phyloP scores from a whole-genome alignment of 2,888 invertebrate genomes.

The Colletes collaris region DNA sequence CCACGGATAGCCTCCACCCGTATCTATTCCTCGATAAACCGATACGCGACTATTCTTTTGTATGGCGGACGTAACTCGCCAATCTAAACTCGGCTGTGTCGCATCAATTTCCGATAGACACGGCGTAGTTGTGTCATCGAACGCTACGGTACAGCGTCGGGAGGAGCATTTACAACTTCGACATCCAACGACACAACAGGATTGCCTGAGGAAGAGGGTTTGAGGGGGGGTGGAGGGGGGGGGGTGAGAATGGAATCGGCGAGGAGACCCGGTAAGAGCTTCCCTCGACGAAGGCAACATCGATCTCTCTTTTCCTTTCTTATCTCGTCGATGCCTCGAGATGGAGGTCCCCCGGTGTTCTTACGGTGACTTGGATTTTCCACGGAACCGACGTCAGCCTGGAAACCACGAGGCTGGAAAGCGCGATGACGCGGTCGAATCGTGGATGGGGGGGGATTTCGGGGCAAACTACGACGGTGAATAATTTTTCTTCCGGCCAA shows the following conservation, averaged over 20 bases:
- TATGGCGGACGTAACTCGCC: too few relatives aligned
- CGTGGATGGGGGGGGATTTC: conserved; percentile 1
- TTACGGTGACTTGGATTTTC: conserved; percentile 43
- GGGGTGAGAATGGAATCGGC: conserved; percentile 29
- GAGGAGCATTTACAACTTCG: neutral
- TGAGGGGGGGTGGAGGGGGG: conserved; percentile 2
- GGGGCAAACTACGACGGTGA: conserved; percentile 3
- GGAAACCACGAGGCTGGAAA: conserved; percentile 22
- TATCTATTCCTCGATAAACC: too few relatives aligned
- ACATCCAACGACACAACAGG: neutral
- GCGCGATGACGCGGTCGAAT: conserved; percentile 11
- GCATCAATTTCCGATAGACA: neutral
- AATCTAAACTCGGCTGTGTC: neutral
- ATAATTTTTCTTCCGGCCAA: conserved; percentile 3
- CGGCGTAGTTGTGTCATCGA: neutral
- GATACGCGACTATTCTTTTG: too few relatives aligned
- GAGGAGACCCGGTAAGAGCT: conserved; percentile 36
- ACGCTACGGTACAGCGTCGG: neutral
- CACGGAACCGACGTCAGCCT: conserved; percentile 11
- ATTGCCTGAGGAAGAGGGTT: conserved; percentile 13
- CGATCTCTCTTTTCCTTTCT: conserved; percentile 22
- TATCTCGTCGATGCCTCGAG: conserved; percentile 18
- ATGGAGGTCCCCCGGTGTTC: conserved; percentile 33
- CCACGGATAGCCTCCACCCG: too few relatives aligned
- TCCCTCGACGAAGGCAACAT: conserved; percentile 23